Evolutionary conservation across 2,797 vertebrate genomes (phyloP).

Genomic region (Tokudaia tokunoshimensis): DNA sequence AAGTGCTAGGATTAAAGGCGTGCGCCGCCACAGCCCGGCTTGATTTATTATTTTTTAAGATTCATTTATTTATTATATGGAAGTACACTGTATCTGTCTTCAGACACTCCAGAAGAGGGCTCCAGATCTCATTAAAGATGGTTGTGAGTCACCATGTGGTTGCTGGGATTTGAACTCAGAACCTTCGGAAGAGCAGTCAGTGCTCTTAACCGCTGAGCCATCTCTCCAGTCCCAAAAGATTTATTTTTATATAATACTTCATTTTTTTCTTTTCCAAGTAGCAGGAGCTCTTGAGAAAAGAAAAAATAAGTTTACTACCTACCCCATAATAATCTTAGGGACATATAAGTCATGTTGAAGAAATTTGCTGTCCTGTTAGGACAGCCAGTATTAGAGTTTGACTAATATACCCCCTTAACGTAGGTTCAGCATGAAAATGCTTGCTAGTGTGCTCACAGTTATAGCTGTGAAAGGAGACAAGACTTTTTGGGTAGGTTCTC

Average conservation of each 20-base stretch:
- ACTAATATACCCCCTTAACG: background rate
- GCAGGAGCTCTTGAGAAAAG: background rate
- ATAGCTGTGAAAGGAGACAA: background rate
- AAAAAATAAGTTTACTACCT: background rate
- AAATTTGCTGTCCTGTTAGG: background rate
- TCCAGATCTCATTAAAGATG: too few relatives aligned
- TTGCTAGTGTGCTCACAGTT: background rate
- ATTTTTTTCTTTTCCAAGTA: conserved; percentile 36
- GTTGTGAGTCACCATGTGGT: too few relatives aligned
- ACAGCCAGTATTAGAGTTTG: background rate
- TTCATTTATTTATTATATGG: too few relatives aligned
- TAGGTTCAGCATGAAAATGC: too few relatives aligned
- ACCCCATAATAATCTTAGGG: background rate
- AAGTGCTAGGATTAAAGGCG: too few relatives aligned
- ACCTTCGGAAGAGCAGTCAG: too few relatives aligned
- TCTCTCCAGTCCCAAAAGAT: background rate
- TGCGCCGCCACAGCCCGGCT: too few relatives aligned
- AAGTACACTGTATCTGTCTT: too few relatives aligned
- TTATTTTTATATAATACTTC: background rate
- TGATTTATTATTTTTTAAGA: background rate
- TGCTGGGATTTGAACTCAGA: too few relatives aligned
- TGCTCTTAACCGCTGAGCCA: too few relatives aligned
- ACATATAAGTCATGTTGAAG: background rate
- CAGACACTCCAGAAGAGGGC: too few relatives aligned
- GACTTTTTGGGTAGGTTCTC: background rate